Conservation (phyloP, 2,797 vertebrate species). For the Salmo trutta region DNA sequence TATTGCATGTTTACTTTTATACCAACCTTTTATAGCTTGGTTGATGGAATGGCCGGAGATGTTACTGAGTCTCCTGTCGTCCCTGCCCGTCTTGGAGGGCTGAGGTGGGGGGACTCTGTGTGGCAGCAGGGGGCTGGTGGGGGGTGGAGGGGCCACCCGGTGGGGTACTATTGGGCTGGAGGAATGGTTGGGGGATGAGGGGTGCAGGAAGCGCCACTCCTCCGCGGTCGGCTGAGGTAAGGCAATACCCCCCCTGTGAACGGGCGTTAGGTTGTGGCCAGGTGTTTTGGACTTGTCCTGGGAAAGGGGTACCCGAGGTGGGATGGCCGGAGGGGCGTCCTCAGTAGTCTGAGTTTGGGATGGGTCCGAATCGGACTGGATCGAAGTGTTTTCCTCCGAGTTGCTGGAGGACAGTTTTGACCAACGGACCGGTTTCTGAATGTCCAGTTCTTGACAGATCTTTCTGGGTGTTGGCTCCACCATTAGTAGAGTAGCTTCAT, state of each 20-base stretch:
- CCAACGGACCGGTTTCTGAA: slow-evolving; percentile 40
- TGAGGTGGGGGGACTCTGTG: slow-evolving; percentile 49
- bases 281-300: slow-evolving; percentile 55
- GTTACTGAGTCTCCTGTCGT: not conserved
- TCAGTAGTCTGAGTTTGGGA: not conserved
- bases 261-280: slow-evolving; percentile 48
- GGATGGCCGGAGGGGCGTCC: slow-evolving; percentile 59
- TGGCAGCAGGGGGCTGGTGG: slow-evolving; percentile 8
- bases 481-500: slow-evolving; percentile 63
- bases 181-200: slow-evolving; percentile 38
- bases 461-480: slow-evolving; percentile 13
- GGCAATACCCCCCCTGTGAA: slow-evolving; percentile 55
- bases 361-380: slow-evolving; percentile 6
- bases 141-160: not conserved
- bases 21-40: slow-evolving; percentile 58
- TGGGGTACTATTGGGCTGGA: slow-evolving; percentile 38
- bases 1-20: not conserved
- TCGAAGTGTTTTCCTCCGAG: slow-evolving; percentile 33
- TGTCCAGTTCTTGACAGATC: slow-evolving; percentile 31
- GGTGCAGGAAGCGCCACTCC: slow-evolving; percentile 62
- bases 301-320: slow-evolving; percentile 63
- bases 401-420: slow-evolving; percentile 43
- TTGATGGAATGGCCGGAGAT: slow-evolving; percentile 47
- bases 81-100: slow-evolving; percentile 42
- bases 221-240: slow-evolving; percentile 62